Percentiles rank a stretch among this genome's conserved stretches.
phyloP scores from a whole-genome alignment of 2,797 vertebrate genomes.

The Sebastes minor region DNA sequence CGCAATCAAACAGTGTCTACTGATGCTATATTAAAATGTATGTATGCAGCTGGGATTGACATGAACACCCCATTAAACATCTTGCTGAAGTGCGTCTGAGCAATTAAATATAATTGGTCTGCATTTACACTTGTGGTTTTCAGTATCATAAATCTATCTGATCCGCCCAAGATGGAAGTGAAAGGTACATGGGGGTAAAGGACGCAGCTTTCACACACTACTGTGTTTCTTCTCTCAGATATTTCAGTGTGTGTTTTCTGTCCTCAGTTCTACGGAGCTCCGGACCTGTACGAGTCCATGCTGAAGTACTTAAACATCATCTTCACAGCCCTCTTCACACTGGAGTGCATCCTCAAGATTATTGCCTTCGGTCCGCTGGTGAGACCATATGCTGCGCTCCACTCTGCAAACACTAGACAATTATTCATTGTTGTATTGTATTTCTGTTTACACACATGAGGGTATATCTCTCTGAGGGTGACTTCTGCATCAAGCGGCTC shows the following conservation, averaged over 20 bases:
- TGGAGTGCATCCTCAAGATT: constrained; percentile 97
- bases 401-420: neutral
- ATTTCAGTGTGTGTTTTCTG: neutral
- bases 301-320: constrained; percentile 95
- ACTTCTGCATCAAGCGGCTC: neutral
- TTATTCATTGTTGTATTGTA: neutral
- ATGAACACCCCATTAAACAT: neutral
- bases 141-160: neutral
- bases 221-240: neutral
- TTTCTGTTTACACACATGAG: constrained; percentile 24
- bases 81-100: neutral
- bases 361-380: constrained; percentile 97
- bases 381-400: constrained; percentile 30
- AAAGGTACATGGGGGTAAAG: neutral
- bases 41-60: neutral
- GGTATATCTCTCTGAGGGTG: neutral
- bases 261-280: constrained; percentile 91
- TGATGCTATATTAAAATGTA: neutral
- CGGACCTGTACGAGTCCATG: constrained; percentile 91
- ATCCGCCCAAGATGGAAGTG: neutral
- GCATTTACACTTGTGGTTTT: neutral
- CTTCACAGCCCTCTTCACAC: constrained; percentile 96
- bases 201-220: neutral
- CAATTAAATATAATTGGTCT: neutral
- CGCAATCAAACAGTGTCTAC: neutral